phyloP scores from a whole-genome alignment of 1,140 invertebrate genomes.

The Drosophila lacteicornis region DNA sequence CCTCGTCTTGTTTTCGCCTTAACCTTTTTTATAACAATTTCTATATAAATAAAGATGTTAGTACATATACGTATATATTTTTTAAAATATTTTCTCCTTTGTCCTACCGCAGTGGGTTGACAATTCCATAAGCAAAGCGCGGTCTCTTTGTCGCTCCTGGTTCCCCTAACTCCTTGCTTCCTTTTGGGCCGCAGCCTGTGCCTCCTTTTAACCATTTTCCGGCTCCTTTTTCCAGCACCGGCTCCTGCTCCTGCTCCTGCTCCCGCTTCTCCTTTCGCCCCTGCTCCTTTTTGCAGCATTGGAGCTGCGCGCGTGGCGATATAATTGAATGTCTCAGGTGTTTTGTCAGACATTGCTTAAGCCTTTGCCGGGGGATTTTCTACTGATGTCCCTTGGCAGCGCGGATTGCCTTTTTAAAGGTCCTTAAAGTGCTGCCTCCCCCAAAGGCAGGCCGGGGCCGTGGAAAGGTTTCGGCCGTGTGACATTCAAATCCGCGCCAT shows the following conservation, averaged over 20 bases:
- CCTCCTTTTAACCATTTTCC: constrained; percentile 14
- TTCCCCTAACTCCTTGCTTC: constrained; percentile 1
- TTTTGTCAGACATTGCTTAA: constrained; percentile 84
- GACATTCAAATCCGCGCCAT: constrained; percentile 77
- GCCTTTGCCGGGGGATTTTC: constrained; percentile 81
- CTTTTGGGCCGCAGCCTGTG: not conserved
- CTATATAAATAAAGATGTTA: not conserved
- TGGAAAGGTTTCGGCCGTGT: constrained; percentile 30
- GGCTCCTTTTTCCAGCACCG: constrained; percentile 1
- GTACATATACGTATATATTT: not conserved
- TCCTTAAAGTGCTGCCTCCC: constrained; percentile 58
- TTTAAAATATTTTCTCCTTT: constrained; percentile 23
- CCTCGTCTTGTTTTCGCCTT: not conserved
- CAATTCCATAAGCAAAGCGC: constrained; percentile 59
- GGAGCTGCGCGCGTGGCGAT: constrained; percentile 59
- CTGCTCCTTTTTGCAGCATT: constrained; percentile 22
- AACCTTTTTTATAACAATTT: not conserved
- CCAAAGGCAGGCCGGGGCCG: no score
- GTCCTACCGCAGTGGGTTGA: constrained; percentile 46
- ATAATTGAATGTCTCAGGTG: constrained; percentile 85
- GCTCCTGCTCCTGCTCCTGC: not conserved
- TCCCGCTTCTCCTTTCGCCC: not conserved
- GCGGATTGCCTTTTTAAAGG: constrained; percentile 65
- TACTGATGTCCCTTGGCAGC: constrained; percentile 20
- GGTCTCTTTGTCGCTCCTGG: constrained; percentile 12